Conservation (phyloP, 1,140 invertebrate species). For the Telenomus remus region DNA sequence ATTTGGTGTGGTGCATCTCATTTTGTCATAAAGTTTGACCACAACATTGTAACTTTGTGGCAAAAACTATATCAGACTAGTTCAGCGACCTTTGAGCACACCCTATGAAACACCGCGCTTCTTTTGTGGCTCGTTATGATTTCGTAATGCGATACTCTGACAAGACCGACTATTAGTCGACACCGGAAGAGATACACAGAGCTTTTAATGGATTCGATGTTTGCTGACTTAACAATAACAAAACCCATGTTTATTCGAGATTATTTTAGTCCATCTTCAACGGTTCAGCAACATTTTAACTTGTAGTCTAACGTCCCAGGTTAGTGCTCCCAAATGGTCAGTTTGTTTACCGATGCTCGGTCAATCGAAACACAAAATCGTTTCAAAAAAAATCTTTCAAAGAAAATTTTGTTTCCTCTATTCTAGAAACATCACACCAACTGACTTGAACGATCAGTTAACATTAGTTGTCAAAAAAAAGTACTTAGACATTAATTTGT, state of each 20-base stretch:
- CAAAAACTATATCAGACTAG: slow-evolving; percentile 30
- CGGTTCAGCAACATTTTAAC: too few relatives aligned
- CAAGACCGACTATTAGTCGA: slow-evolving; percentile 33
- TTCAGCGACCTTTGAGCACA: slow-evolving; percentile 54
- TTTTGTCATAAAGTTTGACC: not conserved
- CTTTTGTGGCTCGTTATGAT: slow-evolving; percentile 48
- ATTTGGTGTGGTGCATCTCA: not conserved
- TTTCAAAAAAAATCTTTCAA: too few relatives aligned
- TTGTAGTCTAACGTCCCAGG: too few relatives aligned
- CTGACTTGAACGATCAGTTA: too few relatives aligned
- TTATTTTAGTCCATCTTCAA: not conserved
- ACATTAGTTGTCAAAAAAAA: too few relatives aligned
- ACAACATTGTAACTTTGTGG: slow-evolving; percentile 13
- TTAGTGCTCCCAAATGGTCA: too few relatives aligned
- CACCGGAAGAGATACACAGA: slow-evolving; percentile 43
- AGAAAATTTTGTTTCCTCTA: too few relatives aligned
- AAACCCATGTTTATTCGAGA: slow-evolving; percentile 14
- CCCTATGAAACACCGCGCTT: slow-evolving; percentile 48
- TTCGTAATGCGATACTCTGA: slow-evolving; percentile 56
- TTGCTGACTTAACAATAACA: slow-evolving; percentile 45
- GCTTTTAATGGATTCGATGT: slow-evolving; percentile 51
- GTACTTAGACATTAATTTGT: too few relatives aligned
- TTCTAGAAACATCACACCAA: too few relatives aligned
- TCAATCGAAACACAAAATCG: too few relatives aligned
- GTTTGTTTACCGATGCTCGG: too few relatives aligned